Base-by-base conservation (phyloP, 1,140 invertebrate genomes). In the Diabrotica virgifera region DNA sequence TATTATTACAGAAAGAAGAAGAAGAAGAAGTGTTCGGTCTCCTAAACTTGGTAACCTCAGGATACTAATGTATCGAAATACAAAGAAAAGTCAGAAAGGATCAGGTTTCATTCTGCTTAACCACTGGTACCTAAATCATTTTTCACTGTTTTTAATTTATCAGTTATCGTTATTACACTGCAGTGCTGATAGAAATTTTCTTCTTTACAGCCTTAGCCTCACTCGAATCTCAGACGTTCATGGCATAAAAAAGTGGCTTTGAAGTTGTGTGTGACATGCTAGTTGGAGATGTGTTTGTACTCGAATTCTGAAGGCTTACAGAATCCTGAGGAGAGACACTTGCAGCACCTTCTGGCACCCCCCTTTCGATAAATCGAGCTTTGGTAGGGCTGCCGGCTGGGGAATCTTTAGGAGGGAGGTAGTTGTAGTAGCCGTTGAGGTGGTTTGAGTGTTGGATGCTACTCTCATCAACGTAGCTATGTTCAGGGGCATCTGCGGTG, bases 271-370 rank as follows among this genome's bases (percentile, higher is more conserved):
- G 75, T 12, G 77, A 74, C 12, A 76, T 75, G 11, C 79, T 80
- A 6, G 81, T 80, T 24, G 82, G 82, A 6, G 82, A 79, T 75
- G 82, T 81, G 35, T 73, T 76, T 59, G 76, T 77, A 56, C 74
- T 80, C 46, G 77, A 77, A 62, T 72, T 77, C 52, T 36, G 70
- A 52, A 36, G 13, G 35, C 36, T 59, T 11, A 53, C 13, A 54
- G 46, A 63, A 69, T 85, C 83, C 64, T 86, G 85, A 5, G 84
- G 78, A 0, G 84, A 82, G 0, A 84, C 81, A 50, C 84, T 86
- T 0, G 85, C 86, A 0, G 83, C 83, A 13, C 86, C 86, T 70
- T 87, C 86, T 5, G 86, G 86, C 6, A 87, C 85, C 3, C 85
- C 85, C 8, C 85, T 81, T 74, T 87, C 85, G 35, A 82, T 82